These are phyloP conservation scores for Mesocentrotus franciscanus DNA, from an alignment of 53 echinoderm and acorn worm species.

Conservation along the genomic window DNA sequence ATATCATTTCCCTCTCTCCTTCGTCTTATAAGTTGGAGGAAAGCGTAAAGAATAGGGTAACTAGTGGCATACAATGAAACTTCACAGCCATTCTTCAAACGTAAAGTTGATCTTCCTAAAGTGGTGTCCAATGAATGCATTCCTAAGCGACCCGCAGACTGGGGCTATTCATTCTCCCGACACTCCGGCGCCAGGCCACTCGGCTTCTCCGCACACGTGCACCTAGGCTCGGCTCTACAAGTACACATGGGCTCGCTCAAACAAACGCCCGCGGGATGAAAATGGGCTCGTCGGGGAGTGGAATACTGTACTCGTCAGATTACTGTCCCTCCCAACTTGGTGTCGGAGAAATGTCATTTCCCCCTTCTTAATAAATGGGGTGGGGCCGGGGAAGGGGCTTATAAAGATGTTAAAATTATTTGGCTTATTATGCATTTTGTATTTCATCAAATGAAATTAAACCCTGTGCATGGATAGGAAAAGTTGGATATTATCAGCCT, in stretches of 20 bases:
- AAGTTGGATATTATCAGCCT: too few species aligned
- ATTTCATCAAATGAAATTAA: too few species aligned
- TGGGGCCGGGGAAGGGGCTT: not conserved
- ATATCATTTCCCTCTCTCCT: conserved; percentile 55
- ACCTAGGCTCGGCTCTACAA: not conserved
- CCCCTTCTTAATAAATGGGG: not conserved
- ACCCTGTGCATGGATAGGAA: too few species aligned
- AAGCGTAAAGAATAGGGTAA: not conserved
- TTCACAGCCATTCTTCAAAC: conserved; percentile 50
- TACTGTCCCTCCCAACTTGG: not conserved
- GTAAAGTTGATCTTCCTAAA: conserved; percentile 67
- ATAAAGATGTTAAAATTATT: too few species aligned
- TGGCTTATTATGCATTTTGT: too few species aligned
- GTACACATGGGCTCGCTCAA: conserved; percentile 55
- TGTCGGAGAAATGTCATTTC: not conserved
- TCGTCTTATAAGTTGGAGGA: not conserved
- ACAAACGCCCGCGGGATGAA: conserved; percentile 62
- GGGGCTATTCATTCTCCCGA: conserved; percentile 42
- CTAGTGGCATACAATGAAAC: conserved; percentile 14
- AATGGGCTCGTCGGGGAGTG: not conserved
- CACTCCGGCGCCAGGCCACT: conserved; percentile 59
- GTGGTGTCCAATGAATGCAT: conserved; percentile 57
- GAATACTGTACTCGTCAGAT: not conserved
- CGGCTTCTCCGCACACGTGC: conserved; percentile 54
- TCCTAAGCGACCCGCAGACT: not conserved